Percentiles rank a stretch among this genome's conserved stretches.
Conservation (phyloP, 2,888 invertebrate genomes). For the Thera obeliscata region DNA sequence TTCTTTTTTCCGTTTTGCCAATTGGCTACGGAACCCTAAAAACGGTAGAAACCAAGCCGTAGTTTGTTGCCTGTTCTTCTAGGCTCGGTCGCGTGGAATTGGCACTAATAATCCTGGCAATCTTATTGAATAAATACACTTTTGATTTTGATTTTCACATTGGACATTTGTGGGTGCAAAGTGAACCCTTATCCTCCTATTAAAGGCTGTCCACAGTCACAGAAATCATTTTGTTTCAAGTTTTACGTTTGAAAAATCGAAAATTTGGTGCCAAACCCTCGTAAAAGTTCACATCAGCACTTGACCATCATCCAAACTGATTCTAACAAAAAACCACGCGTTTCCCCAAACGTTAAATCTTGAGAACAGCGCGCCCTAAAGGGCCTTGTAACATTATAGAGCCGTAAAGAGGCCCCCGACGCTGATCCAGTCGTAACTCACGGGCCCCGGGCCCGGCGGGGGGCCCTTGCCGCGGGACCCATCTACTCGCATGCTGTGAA, state of each 20-base stretch:
- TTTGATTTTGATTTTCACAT: too few species aligned
- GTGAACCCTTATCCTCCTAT: too few species aligned
- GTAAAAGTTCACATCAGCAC: constrained; percentile 1
- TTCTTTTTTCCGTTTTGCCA: too few species aligned
- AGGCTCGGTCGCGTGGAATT: too few species aligned
- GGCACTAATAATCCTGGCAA: too few species aligned
- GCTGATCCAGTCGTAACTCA: constrained; percentile 19
- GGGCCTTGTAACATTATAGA: constrained; percentile 11
- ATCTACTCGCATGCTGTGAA: constrained; percentile 6
- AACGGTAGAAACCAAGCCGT: too few species aligned
- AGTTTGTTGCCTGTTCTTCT: too few species aligned
- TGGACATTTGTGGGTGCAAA: too few species aligned
- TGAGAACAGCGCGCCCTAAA: neutral
- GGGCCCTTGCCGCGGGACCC: neutral
- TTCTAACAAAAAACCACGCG: neutral
- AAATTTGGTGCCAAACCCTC: neutral
- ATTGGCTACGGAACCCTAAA: too few species aligned
- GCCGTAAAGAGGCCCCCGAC: constrained; percentile 15
- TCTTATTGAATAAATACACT: too few species aligned
- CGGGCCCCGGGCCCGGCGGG: neutral
- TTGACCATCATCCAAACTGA: neutral
- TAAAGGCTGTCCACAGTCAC: too few species aligned
- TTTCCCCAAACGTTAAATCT: constrained; percentile 6
- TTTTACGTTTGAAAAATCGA: neutral
- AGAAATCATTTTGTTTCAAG: too few species aligned